A percentile compares a stretch with the other conserved stretches of the same genome.
Evolutionary conservation across 2,113 vertebrate species (phyloP).

Genomic region (Andinoacara biseriatus): DNA sequence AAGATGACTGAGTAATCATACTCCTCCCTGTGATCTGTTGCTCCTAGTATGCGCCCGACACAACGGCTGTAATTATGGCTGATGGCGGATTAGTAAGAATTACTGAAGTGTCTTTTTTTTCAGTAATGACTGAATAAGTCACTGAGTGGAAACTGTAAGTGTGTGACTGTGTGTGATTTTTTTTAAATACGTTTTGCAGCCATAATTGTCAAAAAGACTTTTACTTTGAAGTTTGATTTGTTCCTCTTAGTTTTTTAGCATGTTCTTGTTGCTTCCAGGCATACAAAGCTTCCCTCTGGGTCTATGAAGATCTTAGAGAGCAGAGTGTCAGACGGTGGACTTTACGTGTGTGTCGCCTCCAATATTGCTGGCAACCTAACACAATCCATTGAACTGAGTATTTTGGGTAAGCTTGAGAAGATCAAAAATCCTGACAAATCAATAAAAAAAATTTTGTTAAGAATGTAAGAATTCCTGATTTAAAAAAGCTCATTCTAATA

Average conservation of each 20-base stretch:
- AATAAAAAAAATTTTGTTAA: not conserved
- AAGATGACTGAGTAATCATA: constrained; percentile 59
- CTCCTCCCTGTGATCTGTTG: constrained; percentile 56
- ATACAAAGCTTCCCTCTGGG: constrained; percentile 89
- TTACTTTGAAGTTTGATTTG: not conserved
- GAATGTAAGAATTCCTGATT: not conserved
- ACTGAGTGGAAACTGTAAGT: constrained; percentile 23
- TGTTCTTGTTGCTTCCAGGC: constrained; percentile 77
- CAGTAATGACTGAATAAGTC: constrained; percentile 13
- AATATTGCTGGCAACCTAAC: constrained; percentile 97
- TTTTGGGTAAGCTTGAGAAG: constrained; percentile 84
- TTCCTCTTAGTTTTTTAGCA: constrained; percentile 5
- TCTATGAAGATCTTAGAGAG: constrained; percentile 91
- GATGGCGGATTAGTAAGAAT: constrained; percentile 50
- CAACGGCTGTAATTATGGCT: constrained; percentile 57
- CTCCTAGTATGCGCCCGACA: constrained; percentile 22
- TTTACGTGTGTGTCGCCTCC: constrained; percentile 91
- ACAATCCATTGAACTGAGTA: constrained; percentile 84
- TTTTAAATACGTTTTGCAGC: not conserved
- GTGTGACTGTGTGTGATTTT: constrained; percentile 20
- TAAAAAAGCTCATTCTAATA: not conserved
- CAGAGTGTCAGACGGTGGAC: constrained; percentile 88
- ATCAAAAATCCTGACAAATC: not conserved
- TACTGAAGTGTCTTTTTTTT: constrained; percentile 37
- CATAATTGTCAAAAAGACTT: not conserved